Evolutionary conservation across 2,797 vertebrate genomes (phyloP), one percentile per base, ranked within the genome.

Genomic region (Sebastes kiyomatsui): DNA sequence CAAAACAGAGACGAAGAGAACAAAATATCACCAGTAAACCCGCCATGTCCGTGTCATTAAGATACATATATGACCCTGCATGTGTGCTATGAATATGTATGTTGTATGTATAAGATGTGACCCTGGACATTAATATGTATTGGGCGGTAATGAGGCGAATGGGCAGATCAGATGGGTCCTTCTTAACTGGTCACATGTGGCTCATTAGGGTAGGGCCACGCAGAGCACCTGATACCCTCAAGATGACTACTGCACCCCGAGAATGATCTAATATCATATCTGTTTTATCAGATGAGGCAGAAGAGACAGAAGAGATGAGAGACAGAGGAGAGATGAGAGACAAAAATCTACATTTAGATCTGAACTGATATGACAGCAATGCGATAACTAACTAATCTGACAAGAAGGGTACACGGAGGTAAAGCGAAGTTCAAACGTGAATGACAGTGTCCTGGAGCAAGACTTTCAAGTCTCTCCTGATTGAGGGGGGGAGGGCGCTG

Each of bases 101-200:
- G 90, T 80, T 86, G 90, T 92, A 95, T 93, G 93, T 94, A 94
- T 94, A 94, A 93, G 87, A 93, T 80, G 88, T 93, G 93, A 94
- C 90, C 92, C 91, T 93, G 92, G 89, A 83, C 93, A 94, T 95
- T 94, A 95, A 95, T 95, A 95, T 95, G 94, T 95, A 95, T 95
- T 95, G 93, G 85, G 88, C 62, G 85, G 94, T 95, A 95, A 95
- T 95, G 93, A 95, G 91, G 93, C 90, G 86, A 94, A 88, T 86
- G 91, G 92, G 85, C 79, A 88, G 83, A 93, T 95, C 94, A 95
- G 94, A 94, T 95, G 94, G 93, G 92, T 89, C 93, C 91, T 88
- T 90, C 90, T 90, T 94, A 95, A 95, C 91, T 92, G 91, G 93
- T 94, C 94, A 91, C 94, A 95, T 95, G 93, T 95, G 94, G 94